phyloP scores from a whole-genome alignment of 2,888 invertebrate species.

The Lottia gigantea region DNA sequence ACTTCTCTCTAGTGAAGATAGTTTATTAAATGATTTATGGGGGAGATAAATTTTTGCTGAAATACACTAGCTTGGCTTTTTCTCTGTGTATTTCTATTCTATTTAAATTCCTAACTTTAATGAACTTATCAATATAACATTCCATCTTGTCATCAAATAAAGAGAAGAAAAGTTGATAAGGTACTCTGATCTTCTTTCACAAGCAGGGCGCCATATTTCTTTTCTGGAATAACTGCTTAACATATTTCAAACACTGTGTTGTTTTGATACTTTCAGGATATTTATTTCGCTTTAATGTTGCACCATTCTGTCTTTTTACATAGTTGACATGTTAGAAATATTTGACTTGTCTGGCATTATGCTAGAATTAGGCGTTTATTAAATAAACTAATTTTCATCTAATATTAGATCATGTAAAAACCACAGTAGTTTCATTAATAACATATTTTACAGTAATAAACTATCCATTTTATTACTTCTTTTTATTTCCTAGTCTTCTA shows the following conservation, averaged over 20 bases:
- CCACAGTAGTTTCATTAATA: background rate
- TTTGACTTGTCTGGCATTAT: background rate
- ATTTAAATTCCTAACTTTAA: conserved; percentile 2
- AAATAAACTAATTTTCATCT: background rate
- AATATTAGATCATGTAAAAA: conserved; percentile 1
- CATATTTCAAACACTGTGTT: conserved; percentile 3
- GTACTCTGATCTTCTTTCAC: conserved; percentile 7
- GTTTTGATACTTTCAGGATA: background rate
- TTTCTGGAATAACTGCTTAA: background rate
- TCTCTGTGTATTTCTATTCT: background rate
- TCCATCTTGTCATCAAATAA: background rate
- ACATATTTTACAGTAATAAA: background rate
- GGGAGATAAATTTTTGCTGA: too few relatives aligned
- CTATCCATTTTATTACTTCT: background rate
- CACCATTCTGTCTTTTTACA: conserved; percentile 8
- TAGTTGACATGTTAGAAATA: conserved; percentile 6
- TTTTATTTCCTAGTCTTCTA: background rate
- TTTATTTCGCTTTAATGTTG: conserved; percentile 3
- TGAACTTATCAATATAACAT: conserved; percentile 7
- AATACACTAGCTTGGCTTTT: too few relatives aligned
- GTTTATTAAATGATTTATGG: too few relatives aligned
- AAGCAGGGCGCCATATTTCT: conserved; percentile 6
- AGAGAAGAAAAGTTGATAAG: conserved; percentile 1
- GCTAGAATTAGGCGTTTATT: background rate
- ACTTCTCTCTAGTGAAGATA: too few relatives aligned